A percentile compares a stretch with the other conserved stretches of the same genome.
These are phyloP conservation scores for Drosophila parthenogenetica DNA, from an alignment of 2,888 invertebrate species.

Conservation along the genomic window DNA sequence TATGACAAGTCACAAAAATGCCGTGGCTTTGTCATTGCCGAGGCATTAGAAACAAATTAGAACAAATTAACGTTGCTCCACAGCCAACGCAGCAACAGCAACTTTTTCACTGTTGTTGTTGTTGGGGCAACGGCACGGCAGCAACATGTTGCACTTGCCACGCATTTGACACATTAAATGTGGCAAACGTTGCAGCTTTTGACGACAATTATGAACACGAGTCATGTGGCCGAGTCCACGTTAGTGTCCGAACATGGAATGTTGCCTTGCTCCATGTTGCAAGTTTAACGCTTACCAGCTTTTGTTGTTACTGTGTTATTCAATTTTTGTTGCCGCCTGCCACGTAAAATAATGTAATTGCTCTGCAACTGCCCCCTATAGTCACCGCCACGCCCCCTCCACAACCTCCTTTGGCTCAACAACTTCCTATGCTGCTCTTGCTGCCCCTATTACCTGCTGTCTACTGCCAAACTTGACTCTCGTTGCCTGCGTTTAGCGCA, in stretches of 20 bases:
- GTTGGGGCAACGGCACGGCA: constrained; percentile 4
- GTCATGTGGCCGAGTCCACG: constrained; percentile 4
- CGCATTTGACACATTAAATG: constrained; percentile 49
- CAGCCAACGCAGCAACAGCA: constrained; percentile 15
- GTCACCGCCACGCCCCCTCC: not conserved
- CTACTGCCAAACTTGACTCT: constrained; percentile 2
- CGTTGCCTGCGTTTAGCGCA: constrained; percentile 41
- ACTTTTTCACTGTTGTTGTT: no score
- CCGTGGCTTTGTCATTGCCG: constrained; percentile 15
- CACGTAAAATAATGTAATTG: constrained; percentile 69
- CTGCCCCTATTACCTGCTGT: not conserved
- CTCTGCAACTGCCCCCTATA: constrained; percentile 28
- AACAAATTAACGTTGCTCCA: constrained; percentile 44
- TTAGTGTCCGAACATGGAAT: constrained; percentile 47
- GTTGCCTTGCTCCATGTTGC: constrained; percentile 33
- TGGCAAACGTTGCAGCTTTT: constrained; percentile 19
- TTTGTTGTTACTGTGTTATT: constrained; percentile 61
- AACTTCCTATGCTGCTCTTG: not conserved
- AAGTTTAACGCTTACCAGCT: constrained; percentile 10
- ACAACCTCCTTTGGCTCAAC: no score
- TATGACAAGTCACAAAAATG: constrained; percentile 59
- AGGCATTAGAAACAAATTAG: constrained; percentile 56
- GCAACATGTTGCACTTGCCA: constrained; percentile 24
- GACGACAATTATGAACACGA: constrained; percentile 66
- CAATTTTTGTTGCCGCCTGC: constrained; percentile 58